Evolutionary conservation across 2,888 invertebrate species (phyloP), one percentile per base, ranked within the genome.

Genomic region (Nomada flava): DNA sequence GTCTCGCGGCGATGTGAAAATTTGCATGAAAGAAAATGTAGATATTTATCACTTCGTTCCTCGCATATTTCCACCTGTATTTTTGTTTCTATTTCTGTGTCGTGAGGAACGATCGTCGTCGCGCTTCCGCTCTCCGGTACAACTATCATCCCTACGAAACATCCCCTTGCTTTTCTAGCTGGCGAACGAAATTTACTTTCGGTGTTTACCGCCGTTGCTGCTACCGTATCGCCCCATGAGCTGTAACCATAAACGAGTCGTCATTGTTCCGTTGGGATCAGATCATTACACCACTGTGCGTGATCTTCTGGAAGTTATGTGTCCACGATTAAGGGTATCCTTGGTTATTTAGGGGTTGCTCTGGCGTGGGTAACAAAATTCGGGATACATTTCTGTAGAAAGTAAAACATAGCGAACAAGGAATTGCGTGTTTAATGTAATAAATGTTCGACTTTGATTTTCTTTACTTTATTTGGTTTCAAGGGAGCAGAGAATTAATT

Each of bases 101-200:
- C 65, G 89, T 93, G 93, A 93, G 92, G 92, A 93, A 93, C 93
- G 93, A 91, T 91, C 86, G 85, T 90, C 89, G 89, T 85, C 84
- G 88, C 84, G 88, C 83, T 91, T 93, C 92, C 93, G 91, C 89
- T 42, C 64, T 63, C 79, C 64, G 65, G 71, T 70, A 79, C 60
- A 57, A 42, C 75, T 62, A 64, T 36, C 62, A 52, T 29, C 57
- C 53, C 68, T 64, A 15, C 26, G 60, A 59, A 53, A 67, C 47
- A 29, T 59, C 26, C 53, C 60, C 69, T 23, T 52, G 44, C 65
- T 55, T 67, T 64, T 52, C 64, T 62, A 59, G 13, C 23, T 9
- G 23, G 26, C 76, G 65, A 63, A 74, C 74, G 69, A 75, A 82
- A 82, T 72, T 75, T 71, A 63, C 53, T 76, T 78, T 67, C 52